Conservation (phyloP, 2,113 vertebrate genomes). For the Grantiella picta region DNA sequence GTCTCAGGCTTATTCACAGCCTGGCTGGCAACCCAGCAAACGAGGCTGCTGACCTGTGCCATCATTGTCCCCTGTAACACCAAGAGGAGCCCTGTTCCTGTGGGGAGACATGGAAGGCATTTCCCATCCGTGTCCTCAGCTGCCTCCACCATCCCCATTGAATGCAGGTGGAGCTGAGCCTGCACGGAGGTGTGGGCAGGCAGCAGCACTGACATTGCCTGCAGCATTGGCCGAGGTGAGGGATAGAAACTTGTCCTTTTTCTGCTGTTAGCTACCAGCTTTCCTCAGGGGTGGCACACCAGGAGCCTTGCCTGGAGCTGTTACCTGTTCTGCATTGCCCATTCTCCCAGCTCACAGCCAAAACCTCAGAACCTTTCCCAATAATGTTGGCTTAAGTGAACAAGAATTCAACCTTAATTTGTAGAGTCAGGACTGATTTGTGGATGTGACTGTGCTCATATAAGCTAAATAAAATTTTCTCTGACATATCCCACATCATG, state of each 20-base stretch:
- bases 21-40: neutral
- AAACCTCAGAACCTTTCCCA: neutral
- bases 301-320: neutral
- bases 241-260: neutral
- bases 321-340: neutral
- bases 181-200: accelerated
- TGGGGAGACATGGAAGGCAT: accelerated
- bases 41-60: neutral
- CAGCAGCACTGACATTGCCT: too few relatives aligned
- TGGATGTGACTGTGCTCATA: neutral
- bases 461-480: neutral
- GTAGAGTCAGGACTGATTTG: neutral
- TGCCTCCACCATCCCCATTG: accelerated
- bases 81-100: neutral
- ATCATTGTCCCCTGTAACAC: accelerated
- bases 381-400: neutral
- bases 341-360: accelerated
- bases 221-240: neutral
- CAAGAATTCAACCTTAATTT: neutral
- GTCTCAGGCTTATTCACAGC: neutral
- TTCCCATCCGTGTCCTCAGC: neutral
- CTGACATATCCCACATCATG: neutral
- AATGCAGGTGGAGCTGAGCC: accelerated
- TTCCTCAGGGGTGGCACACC: neutral
- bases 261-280: neutral